These are phyloP conservation scores for Calephelis perditalis DNA, from an alignment of 2,888 invertebrate species.

Conservation along the genomic window DNA sequence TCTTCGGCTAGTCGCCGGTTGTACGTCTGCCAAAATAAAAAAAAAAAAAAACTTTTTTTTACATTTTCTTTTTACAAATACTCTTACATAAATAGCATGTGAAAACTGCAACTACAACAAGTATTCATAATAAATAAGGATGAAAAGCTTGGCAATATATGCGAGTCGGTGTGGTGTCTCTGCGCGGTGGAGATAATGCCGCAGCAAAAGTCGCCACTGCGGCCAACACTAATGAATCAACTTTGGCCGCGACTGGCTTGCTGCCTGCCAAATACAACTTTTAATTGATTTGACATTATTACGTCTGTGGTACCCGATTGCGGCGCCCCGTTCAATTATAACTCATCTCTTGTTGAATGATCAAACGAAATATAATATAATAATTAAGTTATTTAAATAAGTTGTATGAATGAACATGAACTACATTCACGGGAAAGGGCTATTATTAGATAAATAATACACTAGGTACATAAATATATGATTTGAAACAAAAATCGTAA, in stretches of 20 bases:
- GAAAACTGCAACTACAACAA: not conserved
- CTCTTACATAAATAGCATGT: too few species aligned
- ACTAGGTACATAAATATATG: too few species aligned
- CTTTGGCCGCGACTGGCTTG: constrained; percentile 46
- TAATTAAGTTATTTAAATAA: constrained; percentile 52
- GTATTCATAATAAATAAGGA: not conserved
- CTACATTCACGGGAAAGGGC: not conserved
- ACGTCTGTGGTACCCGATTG: constrained; percentile 46
- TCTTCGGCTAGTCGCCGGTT: too few species aligned
- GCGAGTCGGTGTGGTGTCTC: constrained; percentile 19
- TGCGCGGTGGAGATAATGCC: constrained; percentile 22
- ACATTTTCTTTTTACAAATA: too few species aligned
- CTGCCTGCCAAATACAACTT: constrained; percentile 44
- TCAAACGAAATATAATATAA: constrained; percentile 73
- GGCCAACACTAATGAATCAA: constrained; percentile 65
- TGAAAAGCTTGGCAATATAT: constrained; percentile 14
- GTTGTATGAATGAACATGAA: constrained; percentile 10
- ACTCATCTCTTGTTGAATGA: constrained; percentile 40
- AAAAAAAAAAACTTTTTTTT: too few species aligned
- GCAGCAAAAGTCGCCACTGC: constrained; percentile 36
- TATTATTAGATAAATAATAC: too few species aligned
- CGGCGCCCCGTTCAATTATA: constrained; percentile 66
- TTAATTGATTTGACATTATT: constrained; percentile 76
- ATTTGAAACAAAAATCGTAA: too few species aligned
- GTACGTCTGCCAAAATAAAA: too few species aligned